Base-by-base conservation (phyloP, 2,113 vertebrate species). In the Coryphaenoides rupestris region DNA sequence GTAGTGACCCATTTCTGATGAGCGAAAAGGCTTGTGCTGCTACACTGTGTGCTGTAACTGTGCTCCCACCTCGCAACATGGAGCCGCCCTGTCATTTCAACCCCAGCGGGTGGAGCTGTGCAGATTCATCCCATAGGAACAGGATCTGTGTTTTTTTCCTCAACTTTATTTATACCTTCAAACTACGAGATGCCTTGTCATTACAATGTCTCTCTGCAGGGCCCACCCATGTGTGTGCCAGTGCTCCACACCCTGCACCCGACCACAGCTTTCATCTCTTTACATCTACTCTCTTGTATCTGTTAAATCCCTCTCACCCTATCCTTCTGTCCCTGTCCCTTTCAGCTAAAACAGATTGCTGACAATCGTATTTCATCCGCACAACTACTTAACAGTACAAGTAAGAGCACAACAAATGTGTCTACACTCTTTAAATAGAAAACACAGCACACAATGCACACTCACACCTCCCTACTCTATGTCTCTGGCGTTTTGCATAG, bases 171-270 rank as follows among this genome's bases (percentile, higher is more conserved):
- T 88, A 75, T 82, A 81, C 72, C 75, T 63, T 75, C 52, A 69
- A 76, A 77, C 76, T 76, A 21, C 5, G 62, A 56, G 53, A 22
- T 21, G 76, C 76, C 87, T 83, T 88, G 85, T 90, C 83, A 90
- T 90, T 90, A 89, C 58, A 58, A 63, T 1, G 22, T 68, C 71
- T 73, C 72, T 62, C 23, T 58, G 7, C 21, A 7, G 58, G 79
- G 62, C 64, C 72, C 85, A 74, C 79, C 79, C 82, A 60, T 68
- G 21, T 7, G 68, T 22, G 28, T 56, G 55, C 28, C 47, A 50
- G 55, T 21, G 66, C 73, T 76, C 72, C 77, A 81, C 73, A 67
- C 60, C 56, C 58, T 65, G 56, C 57, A 66, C 69, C 24, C 55
- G 62, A 67, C 24, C 59, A 40, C 50, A 0, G 55, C 47, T 73